Percentiles rank a stretch among this genome's conserved stretches.
Evolutionary conservation across 2,113 vertebrate species (phyloP).

Genomic region (Perccottus glenii): DNA sequence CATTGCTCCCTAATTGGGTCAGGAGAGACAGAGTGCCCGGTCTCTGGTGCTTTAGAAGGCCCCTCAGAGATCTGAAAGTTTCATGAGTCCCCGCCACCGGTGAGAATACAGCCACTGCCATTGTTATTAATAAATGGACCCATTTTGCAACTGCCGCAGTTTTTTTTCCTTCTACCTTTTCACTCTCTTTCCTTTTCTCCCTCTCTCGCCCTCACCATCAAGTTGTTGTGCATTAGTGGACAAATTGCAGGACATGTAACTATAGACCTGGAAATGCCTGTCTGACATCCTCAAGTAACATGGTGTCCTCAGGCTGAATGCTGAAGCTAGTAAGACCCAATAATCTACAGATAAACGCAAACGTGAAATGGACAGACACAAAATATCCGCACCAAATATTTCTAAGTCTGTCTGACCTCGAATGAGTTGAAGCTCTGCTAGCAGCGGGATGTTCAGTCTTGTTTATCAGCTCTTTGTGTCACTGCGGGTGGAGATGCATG

Average conservation of each 20-base stretch:
- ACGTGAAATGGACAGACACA: constrained; percentile 41
- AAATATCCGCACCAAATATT: constrained; percentile 47
- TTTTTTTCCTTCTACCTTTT: constrained; percentile 59
- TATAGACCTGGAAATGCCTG: constrained; percentile 41
- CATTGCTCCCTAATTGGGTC: constrained; percentile 81
- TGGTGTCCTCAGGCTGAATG: constrained; percentile 12
- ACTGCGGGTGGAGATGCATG: constrained; percentile 36
- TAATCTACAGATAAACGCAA: constrained; percentile 4
- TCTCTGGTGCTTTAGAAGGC: constrained; percentile 79
- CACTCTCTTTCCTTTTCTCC: constrained; percentile 47
- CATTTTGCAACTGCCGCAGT: constrained; percentile 77
- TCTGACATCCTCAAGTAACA: constrained; percentile 52
- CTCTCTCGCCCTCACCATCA: constrained; percentile 54
- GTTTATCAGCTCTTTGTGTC: constrained; percentile 26
- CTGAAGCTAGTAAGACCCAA: constrained; percentile 23
- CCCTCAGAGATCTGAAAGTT: constrained; percentile 84
- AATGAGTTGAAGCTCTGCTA: constrained; percentile 54
- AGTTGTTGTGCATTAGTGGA: constrained; percentile 68
- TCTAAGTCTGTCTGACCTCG: constrained; percentile 28
- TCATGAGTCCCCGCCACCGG: constrained; percentile 78
- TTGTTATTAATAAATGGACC: constrained; percentile 85
- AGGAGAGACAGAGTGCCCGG: constrained; percentile 78
- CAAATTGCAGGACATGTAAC: constrained; percentile 65
- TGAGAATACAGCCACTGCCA: constrained; percentile 79
- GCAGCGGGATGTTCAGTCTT: constrained; percentile 26